Conservation (phyloP, 1,140 invertebrate genomes). For the Drosophila aff. region DNA sequence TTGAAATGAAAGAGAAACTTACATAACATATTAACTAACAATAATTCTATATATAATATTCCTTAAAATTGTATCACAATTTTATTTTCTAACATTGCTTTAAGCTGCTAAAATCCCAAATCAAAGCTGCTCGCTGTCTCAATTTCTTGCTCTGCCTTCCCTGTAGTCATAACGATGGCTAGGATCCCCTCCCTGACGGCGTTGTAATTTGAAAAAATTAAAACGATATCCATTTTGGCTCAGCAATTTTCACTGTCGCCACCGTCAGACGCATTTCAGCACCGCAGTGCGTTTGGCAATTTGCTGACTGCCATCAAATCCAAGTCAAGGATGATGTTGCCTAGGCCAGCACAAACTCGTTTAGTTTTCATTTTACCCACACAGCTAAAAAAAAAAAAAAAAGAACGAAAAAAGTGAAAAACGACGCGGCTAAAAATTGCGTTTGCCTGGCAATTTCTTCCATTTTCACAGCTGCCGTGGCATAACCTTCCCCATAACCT, state of each 20-base stretch:
- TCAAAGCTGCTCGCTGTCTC: neutral
- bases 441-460: constrained; percentile 72
- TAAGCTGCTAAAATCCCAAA: neutral
- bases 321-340: constrained; percentile 56
- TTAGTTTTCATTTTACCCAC: constrained; percentile 77
- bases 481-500: constrained; percentile 70
- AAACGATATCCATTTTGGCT: constrained; percentile 81
- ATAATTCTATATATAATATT: no score
- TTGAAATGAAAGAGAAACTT: neutral
- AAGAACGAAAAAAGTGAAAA: neutral
- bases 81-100: neutral
- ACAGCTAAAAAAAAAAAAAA: constrained; percentile 1
- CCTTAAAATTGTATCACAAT: neutral
- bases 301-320: constrained; percentile 70
- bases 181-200: constrained; percentile 11
- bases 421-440: constrained; percentile 63
- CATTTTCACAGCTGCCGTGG: constrained; percentile 77
- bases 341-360: constrained; percentile 73
- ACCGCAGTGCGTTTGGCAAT: constrained; percentile 73
- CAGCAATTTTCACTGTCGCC: constrained; percentile 70
- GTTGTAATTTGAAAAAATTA: constrained; percentile 71
- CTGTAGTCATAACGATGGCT: constrained; percentile 26
- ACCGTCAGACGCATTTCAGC: constrained; percentile 40
- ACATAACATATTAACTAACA: no score
- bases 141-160: constrained; percentile 6